Evolutionary conservation across 1,140 invertebrate genomes (phyloP), one percentile per base, ranked within the genome.

Genomic region (Probaryconus sp.): DNA sequence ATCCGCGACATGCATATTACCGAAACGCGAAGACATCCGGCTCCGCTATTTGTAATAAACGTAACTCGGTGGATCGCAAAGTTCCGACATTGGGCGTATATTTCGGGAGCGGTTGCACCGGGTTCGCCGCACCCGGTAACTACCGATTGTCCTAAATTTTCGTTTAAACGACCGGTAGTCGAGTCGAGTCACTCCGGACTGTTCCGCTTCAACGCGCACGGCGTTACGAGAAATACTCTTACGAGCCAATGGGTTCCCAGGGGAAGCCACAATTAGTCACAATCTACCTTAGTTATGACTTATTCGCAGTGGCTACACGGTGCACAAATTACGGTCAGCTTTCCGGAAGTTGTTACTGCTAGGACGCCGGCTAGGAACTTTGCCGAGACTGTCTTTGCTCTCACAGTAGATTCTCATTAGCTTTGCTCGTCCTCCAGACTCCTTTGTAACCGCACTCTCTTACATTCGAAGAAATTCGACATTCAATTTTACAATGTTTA

Each of bases 281-380:
- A 87, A 87, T 87, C 82, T 82, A 83, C 82, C 83, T 85, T 82
- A 84, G 83, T 87, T 86, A 87, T 85, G 85, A 85, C 83, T 87
- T 85, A 87, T 85, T 84, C 81, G 80, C 77, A 65, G 73, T 79
- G 76, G 79, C 77, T 80, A 77, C 72, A 67, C 70, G 65, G 67
- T 76, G 81, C 80, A 78, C 83, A 85, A 86, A 86, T 85, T 84
- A 84, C 84, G 84, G 81, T 83, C 84, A 85, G 79, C 68, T 79
- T 80, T 69, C 73, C 79, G 77, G 78, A 81, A 86, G 78, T 83
- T 79, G 77, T 79, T 80, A 79, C 76, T 60, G 43, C 51, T 61
- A 64, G 48, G 69, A 67, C 51, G 51, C 24, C 50, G 51, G 61
- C 48, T 63, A 56, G 43, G 42, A 79, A 83, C 75, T 82, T 82